Conservation (phyloP, 1,140 invertebrate species). For the Penaeus chinensis region DNA sequence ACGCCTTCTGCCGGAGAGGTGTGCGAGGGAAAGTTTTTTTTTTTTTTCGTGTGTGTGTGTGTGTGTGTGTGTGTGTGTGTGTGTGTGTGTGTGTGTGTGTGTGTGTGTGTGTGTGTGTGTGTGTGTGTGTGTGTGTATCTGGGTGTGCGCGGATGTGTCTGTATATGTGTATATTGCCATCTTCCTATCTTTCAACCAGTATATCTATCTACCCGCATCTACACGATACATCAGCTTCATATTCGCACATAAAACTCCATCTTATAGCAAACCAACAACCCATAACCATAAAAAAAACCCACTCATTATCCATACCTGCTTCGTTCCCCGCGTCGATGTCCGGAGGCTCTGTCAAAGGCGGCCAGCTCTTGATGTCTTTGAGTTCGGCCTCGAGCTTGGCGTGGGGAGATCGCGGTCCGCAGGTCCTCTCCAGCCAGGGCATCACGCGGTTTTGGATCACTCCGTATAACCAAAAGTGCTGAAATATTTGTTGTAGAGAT, state of each 20-base stretch:
- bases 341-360: slow-evolving; percentile 26
- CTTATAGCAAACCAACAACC: too few relatives aligned
- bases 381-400: slow-evolving; percentile 19
- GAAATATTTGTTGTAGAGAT: background rate
- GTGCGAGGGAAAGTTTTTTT: too few relatives aligned
- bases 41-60: too few relatives aligned
- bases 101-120: slow-evolving; percentile 20
- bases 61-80: background rate
- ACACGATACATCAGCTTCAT: too few relatives aligned
- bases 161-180: background rate
- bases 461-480: slow-evolving; percentile 37
- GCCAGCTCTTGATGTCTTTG: slow-evolving; percentile 1
- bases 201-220: too few relatives aligned
- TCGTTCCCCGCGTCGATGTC: background rate
- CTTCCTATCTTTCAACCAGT: background rate
- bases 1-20: background rate
- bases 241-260: too few relatives aligned
- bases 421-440: background rate
- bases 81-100: slow-evolving; percentile 20
- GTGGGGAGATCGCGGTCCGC: background rate
- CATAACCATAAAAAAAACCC: too few relatives aligned
- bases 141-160: background rate
- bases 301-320: background rate
- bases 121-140: slow-evolving; percentile 15
- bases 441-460: slow-evolving; percentile 4